phyloP scores from a whole-genome alignment of 2,113 vertebrate genomes.

The Alexandromys fortis region DNA sequence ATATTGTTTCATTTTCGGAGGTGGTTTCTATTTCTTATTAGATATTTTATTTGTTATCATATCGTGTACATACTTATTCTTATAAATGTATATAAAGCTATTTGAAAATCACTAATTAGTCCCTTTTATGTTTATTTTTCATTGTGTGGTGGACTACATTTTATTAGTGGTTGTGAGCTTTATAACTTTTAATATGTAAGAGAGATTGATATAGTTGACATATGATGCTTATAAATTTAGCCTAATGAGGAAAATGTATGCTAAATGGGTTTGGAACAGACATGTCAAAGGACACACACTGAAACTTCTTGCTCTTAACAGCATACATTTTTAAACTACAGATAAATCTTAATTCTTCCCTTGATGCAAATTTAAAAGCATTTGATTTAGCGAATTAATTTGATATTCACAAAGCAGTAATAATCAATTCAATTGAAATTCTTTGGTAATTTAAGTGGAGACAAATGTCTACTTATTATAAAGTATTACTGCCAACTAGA shows the following conservation, averaged over 20 bases:
- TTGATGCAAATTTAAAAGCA: conserved; percentile 82
- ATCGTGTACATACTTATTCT: neutral
- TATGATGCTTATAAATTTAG: neutral
- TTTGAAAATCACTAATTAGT: neutral
- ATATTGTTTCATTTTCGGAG: neutral
- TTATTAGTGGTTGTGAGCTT: neutral
- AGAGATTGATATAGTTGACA: neutral
- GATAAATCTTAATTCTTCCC: conserved; percentile 75
- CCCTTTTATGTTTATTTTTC: neutral
- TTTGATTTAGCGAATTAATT: conserved; percentile 84
- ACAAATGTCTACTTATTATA: conserved; percentile 84
- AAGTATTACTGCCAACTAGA: conserved; percentile 80
- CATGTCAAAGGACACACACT: neutral
- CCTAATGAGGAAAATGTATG: neutral
- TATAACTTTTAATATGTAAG: neutral
- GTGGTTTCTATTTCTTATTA: neutral
- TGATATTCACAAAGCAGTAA: conserved; percentile 78
- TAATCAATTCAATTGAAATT: conserved; percentile 86
- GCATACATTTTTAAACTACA: conserved; percentile 67
- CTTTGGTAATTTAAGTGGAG: conserved; percentile 82
- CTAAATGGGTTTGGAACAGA: neutral
- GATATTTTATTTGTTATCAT: neutral
- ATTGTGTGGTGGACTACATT: neutral
- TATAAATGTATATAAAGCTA: neutral
- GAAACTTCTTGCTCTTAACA: neutral